Percentiles rank a stretch among this genome's conserved stretches.
phyloP scores from a whole-genome alignment of 1,140 invertebrate species.

The Leptinotarsa undecemlineata region DNA sequence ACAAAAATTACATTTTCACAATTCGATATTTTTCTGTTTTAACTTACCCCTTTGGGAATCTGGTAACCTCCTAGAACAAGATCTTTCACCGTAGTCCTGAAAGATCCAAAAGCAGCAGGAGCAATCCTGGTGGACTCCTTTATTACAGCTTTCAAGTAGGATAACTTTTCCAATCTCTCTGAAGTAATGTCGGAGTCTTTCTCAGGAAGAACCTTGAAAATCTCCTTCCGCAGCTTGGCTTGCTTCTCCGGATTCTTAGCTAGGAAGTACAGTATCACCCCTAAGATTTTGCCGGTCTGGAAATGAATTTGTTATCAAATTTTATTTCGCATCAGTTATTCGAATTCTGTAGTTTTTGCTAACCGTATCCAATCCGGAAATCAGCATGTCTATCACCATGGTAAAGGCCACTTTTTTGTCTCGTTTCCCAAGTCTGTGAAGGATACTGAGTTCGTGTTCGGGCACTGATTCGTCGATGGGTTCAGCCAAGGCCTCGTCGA shows the following conservation, averaged over 20 bases:
- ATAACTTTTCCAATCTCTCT: conserved; percentile 60
- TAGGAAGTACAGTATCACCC: conserved; percentile 41
- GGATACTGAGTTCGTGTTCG: conserved; percentile 56
- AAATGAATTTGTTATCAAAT: not conserved
- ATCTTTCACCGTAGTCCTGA: conserved; percentile 59
- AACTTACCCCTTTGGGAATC: conserved; percentile 65
- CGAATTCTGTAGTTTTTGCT: conserved; percentile 24
- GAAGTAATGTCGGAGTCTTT: conserved; percentile 42
- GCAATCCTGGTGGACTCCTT: conserved; percentile 66
- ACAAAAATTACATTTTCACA: too few species aligned
- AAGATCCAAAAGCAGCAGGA: conserved; percentile 60
- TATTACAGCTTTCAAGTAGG: conserved; percentile 67
- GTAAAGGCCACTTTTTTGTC: conserved; percentile 62
- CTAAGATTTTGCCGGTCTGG: conserved; percentile 45
- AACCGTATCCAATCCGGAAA: conserved; percentile 78
- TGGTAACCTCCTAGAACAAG: conserved; percentile 62
- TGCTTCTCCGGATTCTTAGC: conserved; percentile 39
- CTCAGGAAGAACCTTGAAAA: conserved; percentile 35
- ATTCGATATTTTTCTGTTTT: too few species aligned
- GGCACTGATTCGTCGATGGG: conserved; percentile 44
- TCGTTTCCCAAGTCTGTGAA: conserved; percentile 61
- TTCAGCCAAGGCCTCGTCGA: conserved; percentile 53
- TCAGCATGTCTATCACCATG: conserved; percentile 74
- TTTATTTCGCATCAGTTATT: not conserved
- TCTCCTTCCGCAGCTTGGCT: conserved; percentile 37